These are phyloP conservation scores for Sorex fumeus DNA, from an alignment of 2,113 vertebrate species.

Conservation along the genomic window DNA sequence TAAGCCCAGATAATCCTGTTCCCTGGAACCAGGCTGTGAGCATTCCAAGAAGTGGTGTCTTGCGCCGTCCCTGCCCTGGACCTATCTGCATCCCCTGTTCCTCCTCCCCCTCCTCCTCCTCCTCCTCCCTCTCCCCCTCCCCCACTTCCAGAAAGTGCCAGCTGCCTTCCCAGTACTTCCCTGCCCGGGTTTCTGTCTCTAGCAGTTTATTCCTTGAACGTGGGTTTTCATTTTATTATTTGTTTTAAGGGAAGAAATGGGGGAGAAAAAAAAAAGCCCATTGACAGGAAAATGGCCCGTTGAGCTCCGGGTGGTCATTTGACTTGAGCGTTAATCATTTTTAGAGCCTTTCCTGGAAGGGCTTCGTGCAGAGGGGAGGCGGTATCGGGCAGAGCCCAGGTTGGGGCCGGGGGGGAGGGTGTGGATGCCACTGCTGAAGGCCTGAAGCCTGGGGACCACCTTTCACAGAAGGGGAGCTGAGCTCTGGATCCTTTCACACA, in stretches of 20 bases:
- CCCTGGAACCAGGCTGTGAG: not conserved
- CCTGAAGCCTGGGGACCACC: too few relatives aligned
- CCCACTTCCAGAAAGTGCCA: slow-evolving; percentile 60
- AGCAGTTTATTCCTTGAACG: not conserved
- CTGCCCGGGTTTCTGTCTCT: not conserved
- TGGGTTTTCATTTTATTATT: not conserved
- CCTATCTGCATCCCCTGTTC: not conserved
- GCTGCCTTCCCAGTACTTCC: slow-evolving; percentile 5
- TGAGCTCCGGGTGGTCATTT: slow-evolving; percentile 34
- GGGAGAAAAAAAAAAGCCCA: not conserved
- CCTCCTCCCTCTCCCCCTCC: too few relatives aligned
- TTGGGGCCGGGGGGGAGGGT: not conserved
- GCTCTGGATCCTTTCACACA: too few relatives aligned
- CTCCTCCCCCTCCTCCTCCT: too few relatives aligned
- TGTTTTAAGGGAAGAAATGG: not conserved
- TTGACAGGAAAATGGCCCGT: not conserved
- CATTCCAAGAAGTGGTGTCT: slow-evolving; percentile 61
- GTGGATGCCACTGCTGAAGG: too few relatives aligned
- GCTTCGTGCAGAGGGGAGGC: not conserved
- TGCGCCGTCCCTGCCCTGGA: slow-evolving; percentile 10
- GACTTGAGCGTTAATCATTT: slow-evolving; percentile 52
- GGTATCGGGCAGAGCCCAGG: not conserved
- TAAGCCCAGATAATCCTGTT: slow-evolving; percentile 41
- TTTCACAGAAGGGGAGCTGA: not conserved
- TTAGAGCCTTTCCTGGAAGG: slow-evolving; percentile 59